phyloP scores from a whole-genome alignment of 1,140 invertebrate genomes.

The Habropoda laboriosa region DNA sequence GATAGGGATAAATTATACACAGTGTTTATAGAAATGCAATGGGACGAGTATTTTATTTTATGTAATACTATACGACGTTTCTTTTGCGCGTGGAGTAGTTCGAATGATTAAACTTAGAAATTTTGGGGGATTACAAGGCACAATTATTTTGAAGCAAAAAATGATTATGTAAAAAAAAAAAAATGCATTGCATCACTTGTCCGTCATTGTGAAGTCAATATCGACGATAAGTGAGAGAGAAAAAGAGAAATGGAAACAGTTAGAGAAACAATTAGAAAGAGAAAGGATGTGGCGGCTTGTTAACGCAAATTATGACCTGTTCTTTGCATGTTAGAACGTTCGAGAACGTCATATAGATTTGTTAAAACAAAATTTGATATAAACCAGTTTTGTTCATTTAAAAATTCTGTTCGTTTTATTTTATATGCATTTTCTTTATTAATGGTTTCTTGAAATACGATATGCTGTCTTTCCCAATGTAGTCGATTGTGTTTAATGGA shows the following conservation, averaged over 20 bases:
- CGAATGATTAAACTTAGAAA: too few relatives aligned
- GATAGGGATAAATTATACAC: background rate
- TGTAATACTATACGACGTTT: background rate
- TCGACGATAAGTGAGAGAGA: conserved; percentile 13
- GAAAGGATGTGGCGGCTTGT: background rate
- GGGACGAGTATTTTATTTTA: background rate
- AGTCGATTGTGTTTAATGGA: background rate
- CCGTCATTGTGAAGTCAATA: background rate
- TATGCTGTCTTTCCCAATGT: background rate
- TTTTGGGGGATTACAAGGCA: background rate
- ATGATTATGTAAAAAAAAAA: background rate
- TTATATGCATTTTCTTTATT: background rate
- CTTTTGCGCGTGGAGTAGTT: too few relatives aligned
- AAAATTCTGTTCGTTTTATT: background rate
- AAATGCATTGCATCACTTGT: background rate
- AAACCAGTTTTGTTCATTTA: background rate
- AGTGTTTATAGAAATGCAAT: background rate
- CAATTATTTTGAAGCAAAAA: too few relatives aligned
- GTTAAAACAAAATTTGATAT: too few relatives aligned
- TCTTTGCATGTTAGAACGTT: background rate
- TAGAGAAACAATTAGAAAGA: conserved; percentile 1
- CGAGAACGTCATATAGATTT: background rate
- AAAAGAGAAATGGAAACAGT: conserved; percentile 8
- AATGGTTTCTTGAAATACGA: background rate
- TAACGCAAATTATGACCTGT: background rate